A percentile compares a stretch with the other conserved stretches of the same genome.
These are phyloP conservation scores for Pseudoips prasinana DNA, from an alignment of 2,888 invertebrate genomes.

Conservation along the genomic window DNA sequence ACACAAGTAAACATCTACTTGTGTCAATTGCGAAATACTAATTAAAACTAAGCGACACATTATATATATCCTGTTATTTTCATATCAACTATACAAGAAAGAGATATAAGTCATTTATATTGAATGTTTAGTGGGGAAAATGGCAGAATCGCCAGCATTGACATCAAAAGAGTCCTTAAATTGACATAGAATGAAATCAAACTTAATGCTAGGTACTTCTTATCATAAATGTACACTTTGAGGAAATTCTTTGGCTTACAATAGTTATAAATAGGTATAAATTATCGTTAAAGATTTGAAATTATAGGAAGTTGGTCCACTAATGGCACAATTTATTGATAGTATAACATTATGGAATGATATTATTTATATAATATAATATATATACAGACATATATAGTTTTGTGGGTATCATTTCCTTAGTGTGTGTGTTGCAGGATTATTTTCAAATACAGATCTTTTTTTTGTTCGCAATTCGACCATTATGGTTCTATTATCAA, in stretches of 20 bases:
- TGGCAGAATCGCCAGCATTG: too few species aligned
- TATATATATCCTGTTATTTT: background rate
- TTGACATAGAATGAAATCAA: slow-evolving; percentile 27
- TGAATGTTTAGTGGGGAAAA: too few species aligned
- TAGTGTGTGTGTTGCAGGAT: too few species aligned
- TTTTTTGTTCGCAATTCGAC: too few species aligned
- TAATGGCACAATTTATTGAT: slow-evolving; percentile 39
- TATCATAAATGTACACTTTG: slow-evolving; percentile 25
- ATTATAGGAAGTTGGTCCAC: slow-evolving; percentile 55
- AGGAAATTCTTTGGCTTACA: slow-evolving; percentile 41
- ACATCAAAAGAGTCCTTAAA: slow-evolving; percentile 26
- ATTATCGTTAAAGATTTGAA: slow-evolving; percentile 27
- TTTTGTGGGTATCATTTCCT: too few species aligned
- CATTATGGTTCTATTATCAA: too few species aligned
- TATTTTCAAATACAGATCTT: too few species aligned
- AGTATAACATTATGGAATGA: slow-evolving; percentile 49
- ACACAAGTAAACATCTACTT: too few species aligned
- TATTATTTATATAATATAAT: slow-evolving; percentile 10
- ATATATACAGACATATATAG: too few species aligned
- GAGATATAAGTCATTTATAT: too few species aligned
- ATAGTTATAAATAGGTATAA: slow-evolving; percentile 20
- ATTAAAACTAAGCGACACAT: background rate
- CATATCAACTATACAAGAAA: too few species aligned
- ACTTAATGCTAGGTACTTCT: slow-evolving; percentile 18
- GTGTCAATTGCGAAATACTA: too few species aligned